Conservation (phyloP, 1,140 invertebrate genomes). For the Drosophila simulans region DNA sequence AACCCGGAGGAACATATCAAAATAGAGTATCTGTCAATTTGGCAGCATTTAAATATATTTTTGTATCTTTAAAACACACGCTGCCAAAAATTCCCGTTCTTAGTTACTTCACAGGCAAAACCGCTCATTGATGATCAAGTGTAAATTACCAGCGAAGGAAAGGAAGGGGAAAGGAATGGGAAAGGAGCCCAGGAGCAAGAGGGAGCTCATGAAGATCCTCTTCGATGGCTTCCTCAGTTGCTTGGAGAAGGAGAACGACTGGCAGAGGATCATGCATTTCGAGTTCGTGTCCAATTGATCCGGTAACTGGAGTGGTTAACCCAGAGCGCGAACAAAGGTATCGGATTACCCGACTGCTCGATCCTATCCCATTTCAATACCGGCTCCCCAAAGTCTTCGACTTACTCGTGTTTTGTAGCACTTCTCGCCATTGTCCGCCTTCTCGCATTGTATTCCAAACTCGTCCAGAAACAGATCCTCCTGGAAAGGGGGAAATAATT, state of each 20-base stretch:
- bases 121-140: not conserved
- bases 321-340: not conserved
- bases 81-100: not conserved
- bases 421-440: constrained; percentile 69
- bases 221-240: constrained; percentile 51
- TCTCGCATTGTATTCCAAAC: constrained; percentile 70
- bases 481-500: constrained; percentile 51
- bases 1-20: no score
- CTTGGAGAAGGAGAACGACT: constrained; percentile 51
- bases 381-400: constrained; percentile 19
- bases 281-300: constrained; percentile 58
- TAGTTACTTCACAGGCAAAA: not conserved
- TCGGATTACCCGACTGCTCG: constrained; percentile 9
- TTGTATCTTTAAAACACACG: no score
- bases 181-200: not conserved
- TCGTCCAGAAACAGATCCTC: constrained; percentile 79
- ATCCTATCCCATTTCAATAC: constrained; percentile 4
- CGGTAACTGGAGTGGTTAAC: not conserved
- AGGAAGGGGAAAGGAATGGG: no score
- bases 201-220: constrained; percentile 17
- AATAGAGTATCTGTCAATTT: no score
- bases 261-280: constrained; percentile 52
- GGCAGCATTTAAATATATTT: no score
- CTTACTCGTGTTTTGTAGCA: constrained; percentile 78
- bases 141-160: no score